Percentiles rank a stretch among this genome's conserved stretches.
These are phyloP conservation scores for Megastigmus dorsalis DNA, from an alignment of 2,888 invertebrate species.

Conservation along the genomic window DNA sequence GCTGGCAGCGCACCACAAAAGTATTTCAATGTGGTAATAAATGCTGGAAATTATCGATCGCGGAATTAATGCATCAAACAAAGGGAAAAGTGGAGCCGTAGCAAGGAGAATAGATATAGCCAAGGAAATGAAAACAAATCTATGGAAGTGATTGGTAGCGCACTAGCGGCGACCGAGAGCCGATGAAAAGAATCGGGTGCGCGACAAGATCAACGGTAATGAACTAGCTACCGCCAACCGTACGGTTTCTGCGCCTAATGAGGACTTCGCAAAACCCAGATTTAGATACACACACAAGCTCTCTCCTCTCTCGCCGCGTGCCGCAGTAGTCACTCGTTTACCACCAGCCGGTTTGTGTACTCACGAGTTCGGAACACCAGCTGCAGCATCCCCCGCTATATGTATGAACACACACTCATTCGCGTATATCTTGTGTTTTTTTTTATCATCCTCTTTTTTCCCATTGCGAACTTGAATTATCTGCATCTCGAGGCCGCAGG, in stretches of 20 bases:
- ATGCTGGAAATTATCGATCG: background rate
- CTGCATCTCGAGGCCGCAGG: no score
- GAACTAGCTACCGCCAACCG: constrained; percentile 62
- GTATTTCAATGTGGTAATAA: background rate
- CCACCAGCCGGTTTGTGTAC: no score
- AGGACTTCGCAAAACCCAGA: constrained; percentile 61
- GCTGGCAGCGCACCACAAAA: no score
- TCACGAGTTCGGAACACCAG: no score
- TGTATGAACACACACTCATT: no score
- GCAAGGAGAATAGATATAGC: background rate
- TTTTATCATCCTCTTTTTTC: no score
- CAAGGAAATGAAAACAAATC: background rate
- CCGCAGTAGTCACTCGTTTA: no score
- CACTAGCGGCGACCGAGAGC: constrained; percentile 32
- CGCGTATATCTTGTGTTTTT: no score
- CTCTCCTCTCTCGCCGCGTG: no score
- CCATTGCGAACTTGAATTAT: no score
- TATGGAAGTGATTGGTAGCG: constrained; percentile 11
- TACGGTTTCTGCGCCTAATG: constrained; percentile 65
- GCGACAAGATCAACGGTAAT: constrained; percentile 70
- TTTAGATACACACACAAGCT: no score
- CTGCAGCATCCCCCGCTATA: no score
- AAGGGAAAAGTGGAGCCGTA: background rate
- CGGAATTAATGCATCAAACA: background rate
- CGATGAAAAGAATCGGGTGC: constrained; percentile 64